Evolutionary conservation across 2,113 vertebrate genomes (phyloP).

Genomic region (Pterocles orientalis): DNA sequence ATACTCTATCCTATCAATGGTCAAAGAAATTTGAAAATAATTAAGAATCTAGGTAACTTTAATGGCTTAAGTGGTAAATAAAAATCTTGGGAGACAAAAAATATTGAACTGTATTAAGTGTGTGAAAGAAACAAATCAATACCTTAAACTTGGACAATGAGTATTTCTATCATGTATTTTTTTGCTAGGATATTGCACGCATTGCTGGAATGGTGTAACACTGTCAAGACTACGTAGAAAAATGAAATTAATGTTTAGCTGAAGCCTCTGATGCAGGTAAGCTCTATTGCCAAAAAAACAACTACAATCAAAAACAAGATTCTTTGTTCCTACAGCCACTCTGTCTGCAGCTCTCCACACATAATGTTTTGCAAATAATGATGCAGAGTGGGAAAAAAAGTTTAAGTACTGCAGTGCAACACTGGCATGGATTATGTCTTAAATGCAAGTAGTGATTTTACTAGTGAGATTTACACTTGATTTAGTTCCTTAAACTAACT

Average conservation of each 20-base stretch:
- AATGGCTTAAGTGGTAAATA: neutral
- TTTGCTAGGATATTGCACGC: neutral
- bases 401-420: neutral
- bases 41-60: neutral
- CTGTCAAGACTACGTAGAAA: neutral
- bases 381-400: neutral
- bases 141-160: neutral
- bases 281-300: neutral
- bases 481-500: neutral
- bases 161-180: neutral
- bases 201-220: neutral
- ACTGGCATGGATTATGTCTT: neutral
- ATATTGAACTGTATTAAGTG: neutral
- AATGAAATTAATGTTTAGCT: neutral
- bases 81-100: neutral
- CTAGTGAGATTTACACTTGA: neutral
- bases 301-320: neutral
- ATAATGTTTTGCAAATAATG: slow-evolving; percentile 28
- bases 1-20: neutral
- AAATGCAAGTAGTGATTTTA: slow-evolving; percentile 1
- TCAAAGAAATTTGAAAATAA: neutral
- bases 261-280: neutral
- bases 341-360: neutral
- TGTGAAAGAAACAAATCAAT: neutral
- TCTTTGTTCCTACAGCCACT: neutral